Percentiles rank a stretch among this genome's conserved stretches.
phyloP scores from a whole-genome alignment of 2,113 vertebrate genomes.

The Daphoenositta chrysoptera region DNA sequence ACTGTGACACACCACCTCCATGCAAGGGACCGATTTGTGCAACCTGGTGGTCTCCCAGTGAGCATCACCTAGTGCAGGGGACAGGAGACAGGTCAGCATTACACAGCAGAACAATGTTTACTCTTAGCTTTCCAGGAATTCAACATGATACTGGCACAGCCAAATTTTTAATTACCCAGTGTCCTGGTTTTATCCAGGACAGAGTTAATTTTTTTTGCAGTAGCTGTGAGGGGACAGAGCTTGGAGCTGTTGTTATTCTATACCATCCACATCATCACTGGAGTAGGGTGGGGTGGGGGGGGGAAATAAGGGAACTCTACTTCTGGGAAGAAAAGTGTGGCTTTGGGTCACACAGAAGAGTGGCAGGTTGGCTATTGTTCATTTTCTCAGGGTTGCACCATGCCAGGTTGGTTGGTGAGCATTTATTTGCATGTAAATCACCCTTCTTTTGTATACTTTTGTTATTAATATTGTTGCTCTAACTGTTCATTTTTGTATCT shows the following conservation, averaged over 20 bases:
- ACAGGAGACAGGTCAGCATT: neutral
- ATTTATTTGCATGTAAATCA: neutral
- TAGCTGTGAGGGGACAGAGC: neutral
- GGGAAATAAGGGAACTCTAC: neutral
- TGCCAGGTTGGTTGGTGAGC: neutral
- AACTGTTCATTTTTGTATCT: neutral
- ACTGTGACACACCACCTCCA: neutral
- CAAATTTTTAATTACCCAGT: neutral
- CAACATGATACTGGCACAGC: neutral
- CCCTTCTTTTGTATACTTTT: neutral
- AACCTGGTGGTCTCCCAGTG: rapidly evolving
- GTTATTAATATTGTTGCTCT: neutral
- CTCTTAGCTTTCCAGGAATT: neutral
- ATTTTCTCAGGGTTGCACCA: neutral
- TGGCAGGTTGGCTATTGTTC: neutral
- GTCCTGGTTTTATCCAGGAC: neutral
- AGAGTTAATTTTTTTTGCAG: neutral
- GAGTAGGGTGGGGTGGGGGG: rapidly evolving
- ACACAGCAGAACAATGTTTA: neutral
- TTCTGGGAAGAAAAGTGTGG: neutral
- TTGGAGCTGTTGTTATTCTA: neutral
- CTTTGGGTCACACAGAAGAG: neutral
- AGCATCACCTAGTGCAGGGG: neutral
- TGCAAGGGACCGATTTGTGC: neutral
- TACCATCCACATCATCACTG: neutral